A percentile compares a stretch with the other conserved stretches of the same genome.
Conservation (phyloP, 1,140 invertebrate species). For the Batillaria attramentaria region DNA sequence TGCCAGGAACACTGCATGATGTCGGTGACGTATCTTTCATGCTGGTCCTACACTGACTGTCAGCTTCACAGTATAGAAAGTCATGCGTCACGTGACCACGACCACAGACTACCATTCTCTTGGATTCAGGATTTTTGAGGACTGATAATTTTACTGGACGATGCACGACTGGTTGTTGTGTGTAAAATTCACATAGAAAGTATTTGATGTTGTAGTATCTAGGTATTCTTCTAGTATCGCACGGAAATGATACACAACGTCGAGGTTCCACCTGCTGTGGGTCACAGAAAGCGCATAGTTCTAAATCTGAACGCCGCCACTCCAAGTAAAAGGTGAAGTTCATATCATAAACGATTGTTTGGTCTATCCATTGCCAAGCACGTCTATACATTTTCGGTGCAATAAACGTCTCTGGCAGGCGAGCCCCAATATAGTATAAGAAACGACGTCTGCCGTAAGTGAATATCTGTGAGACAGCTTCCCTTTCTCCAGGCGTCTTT, state of each 20-base stretch:
- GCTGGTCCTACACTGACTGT: not conserved
- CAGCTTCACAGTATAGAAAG: conserved; percentile 13
- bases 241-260: not conserved
- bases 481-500: conserved; percentile 6
- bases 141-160: not conserved
- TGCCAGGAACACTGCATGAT: not conserved
- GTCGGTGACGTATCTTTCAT: not conserved
- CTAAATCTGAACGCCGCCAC: not conserved
- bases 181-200: not conserved
- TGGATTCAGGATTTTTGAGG: too few relatives aligned
- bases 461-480: not conserved
- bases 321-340: too few relatives aligned
- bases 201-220: not conserved
- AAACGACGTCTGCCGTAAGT: not conserved
- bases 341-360: not conserved
- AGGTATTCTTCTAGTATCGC: not conserved
- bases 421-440: not conserved
- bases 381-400: conserved; percentile 13
- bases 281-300: not conserved
- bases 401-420: not conserved
- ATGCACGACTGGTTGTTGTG: not conserved
- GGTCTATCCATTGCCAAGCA: conserved; percentile 6
- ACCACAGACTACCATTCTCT: not conserved
- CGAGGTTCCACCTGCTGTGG: not conserved
- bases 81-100: conserved; percentile 1